Evolutionary conservation across 2,113 vertebrate genomes (phyloP), one percentile per base, ranked within the genome.

Genomic region (Sceloporus tristichus): DNA sequence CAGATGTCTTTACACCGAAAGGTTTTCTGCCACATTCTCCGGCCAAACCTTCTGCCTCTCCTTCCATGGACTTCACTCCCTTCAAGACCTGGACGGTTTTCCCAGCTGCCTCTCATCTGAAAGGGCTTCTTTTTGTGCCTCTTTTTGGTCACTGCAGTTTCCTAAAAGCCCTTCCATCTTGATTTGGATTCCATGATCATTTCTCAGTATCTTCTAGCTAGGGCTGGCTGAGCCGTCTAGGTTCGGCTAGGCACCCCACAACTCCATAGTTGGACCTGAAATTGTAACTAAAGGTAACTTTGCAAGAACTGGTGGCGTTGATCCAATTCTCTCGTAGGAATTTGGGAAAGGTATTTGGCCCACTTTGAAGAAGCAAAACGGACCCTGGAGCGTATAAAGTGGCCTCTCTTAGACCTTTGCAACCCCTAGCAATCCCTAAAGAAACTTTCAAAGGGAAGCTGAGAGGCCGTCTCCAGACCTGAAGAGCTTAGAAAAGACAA

Each of bases 251-350:
- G 34, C 1, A n/a, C 5, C 59, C 9, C 59, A 38, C 79, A 25
- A 40, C 27, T 9, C 23, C 34, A n/a, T 18, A 3, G 34, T 34
- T 34, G 29, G 68, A 56, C 38, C 0, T 0, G 34, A 1, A 0
- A 0, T 13, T 48, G 9, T 59, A 14, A 80, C 6, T 10, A 34
- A 56, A 19, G 9, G 78, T 11, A 18, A 66, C 18, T 23, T 16
- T 75, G 73, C 3, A 9, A 11, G 54, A 16, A 23, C 40, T 13
- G 29, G 38, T 2, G 1, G 2, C 70, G 7, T 21, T 59, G 3
- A n/a, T 4, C 5, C 21, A 14, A n/a, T 38, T 25, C 18, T 29
- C 48, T 25, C 27, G 10, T 59, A 54, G 16, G 2, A 4, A 9
- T 10, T 54, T n/a, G 10, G 29, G 18, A 5, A 13, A 40, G 34